phyloP scores from a whole-genome alignment of 2,113 vertebrate genomes.

The Bagarius yarrelli region DNA sequence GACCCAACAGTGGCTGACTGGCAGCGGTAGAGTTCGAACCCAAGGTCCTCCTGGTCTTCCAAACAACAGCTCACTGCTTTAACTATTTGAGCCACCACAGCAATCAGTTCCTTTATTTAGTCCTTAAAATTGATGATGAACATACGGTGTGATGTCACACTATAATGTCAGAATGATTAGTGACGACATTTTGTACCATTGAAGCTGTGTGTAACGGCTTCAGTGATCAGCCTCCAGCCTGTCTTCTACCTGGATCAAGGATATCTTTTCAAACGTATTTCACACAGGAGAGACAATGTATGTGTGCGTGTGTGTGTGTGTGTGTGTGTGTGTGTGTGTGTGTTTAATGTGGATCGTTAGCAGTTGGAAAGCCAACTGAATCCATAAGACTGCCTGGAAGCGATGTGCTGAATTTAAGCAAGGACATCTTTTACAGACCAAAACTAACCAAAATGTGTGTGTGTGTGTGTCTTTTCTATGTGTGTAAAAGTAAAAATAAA shows the following conservation, averaged over 20 bases:
- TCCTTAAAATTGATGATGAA: neutral
- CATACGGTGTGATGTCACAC: neutral
- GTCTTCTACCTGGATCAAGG: slow-evolving; percentile 31
- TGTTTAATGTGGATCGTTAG: slow-evolving; percentile 26
- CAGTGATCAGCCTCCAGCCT: neutral
- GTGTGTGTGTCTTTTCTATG: neutral
- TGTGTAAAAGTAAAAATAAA: neutral
- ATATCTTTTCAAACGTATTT: slow-evolving; percentile 28
- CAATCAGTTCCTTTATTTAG: neutral
- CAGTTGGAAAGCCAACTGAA: neutral
- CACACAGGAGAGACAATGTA: slow-evolving; percentile 14
- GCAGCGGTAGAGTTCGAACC: no score
- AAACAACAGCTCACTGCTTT: no score
- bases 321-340: slow-evolving; percentile 38
- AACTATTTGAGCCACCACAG: no score
- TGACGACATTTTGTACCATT: neutral
- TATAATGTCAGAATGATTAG: neutral
- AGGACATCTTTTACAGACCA: slow-evolving; percentile 11
- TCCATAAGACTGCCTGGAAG: slow-evolving; percentile 16
- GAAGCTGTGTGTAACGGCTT: neutral
- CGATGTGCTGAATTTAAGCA: slow-evolving; percentile 26
- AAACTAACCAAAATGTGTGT: slow-evolving; percentile 2
- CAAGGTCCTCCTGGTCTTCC: no score
- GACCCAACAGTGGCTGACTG: no score
- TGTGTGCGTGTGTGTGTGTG: slow-evolving; percentile 38